Evolutionary conservation across 1,140 invertebrate genomes (phyloP), one percentile per base, ranked within the genome.

Genomic region (Bombus waltoni): DNA sequence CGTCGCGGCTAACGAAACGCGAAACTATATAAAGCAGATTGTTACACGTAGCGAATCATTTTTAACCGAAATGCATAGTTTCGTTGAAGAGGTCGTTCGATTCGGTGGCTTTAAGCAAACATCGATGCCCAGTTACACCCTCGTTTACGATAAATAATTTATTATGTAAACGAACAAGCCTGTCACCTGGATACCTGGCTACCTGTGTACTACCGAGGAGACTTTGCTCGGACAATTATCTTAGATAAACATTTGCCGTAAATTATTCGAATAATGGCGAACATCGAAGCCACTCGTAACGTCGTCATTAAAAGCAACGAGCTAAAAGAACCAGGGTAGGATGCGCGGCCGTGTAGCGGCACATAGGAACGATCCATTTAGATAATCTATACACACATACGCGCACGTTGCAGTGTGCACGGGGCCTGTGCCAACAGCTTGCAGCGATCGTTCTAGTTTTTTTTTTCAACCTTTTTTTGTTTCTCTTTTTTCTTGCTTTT

Each of bases 261-360:
- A 79, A 84, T 71, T 71, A 59, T 66, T 80, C 25, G 40, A 62
- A 62, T 62, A 84, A 71, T 32, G 53, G 40, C 3, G 22, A 59
- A 28, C 18, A 59, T 11, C 28, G 66, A 72, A 79, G 68, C 53
- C 53, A 62, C 66, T 72, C 66, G 76, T 57, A 70, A 80, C 71
- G 78, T 18, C 78, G 83, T 85, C 71, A 68, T 85, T 81, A 85
- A 81, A 81, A 65, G 83, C 78, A 85, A 80, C 59, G 80, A 81
- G 83, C 28, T 74, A 85, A 73, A 72, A 79, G 85, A 79, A 81
- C 59, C 40, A 25, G n/a, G 15, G 42, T 38, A 8, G 22, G 32
- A 44, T n/a, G 38, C 0, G 44, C 44, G 22, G n/a, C 68, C 47
- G 62, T 25, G 66, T 53, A 68, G 32, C 38, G 13, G 42, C 32